Percentiles rank a stretch among this genome's conserved stretches.
phyloP scores from a whole-genome alignment of 2,113 vertebrate species.

The Trinectes maculatus region DNA sequence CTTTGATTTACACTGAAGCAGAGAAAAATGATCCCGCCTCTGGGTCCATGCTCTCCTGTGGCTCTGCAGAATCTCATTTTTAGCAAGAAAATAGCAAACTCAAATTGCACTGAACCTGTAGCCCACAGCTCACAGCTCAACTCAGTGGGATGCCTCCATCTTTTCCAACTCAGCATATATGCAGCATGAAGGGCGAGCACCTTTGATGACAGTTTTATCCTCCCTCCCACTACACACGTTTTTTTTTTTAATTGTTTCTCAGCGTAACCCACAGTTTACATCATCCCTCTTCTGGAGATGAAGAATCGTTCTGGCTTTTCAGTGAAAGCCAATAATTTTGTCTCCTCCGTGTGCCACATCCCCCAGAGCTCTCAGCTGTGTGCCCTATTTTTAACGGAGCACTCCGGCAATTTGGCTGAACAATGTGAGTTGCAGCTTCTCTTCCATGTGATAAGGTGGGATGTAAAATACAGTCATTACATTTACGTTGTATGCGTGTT shows the following conservation, averaged over 20 bases:
- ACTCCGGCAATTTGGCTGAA: slow-evolving; percentile 68
- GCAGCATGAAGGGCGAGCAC: slow-evolving; percentile 3
- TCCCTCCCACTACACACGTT: background rate
- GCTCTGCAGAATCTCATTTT: slow-evolving; percentile 43
- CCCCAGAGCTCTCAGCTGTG: slow-evolving; percentile 71
- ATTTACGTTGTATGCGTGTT: slow-evolving; percentile 16
- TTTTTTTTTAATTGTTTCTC: slow-evolving; percentile 37
- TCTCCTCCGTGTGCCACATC: slow-evolving; percentile 38
- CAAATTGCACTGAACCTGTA: slow-evolving; percentile 20
- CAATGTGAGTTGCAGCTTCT: slow-evolving; percentile 57
- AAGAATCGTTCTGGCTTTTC: slow-evolving; percentile 43
- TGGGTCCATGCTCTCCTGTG: background rate
- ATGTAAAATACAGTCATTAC: slow-evolving; percentile 48
- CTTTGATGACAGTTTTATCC: slow-evolving; percentile 18
- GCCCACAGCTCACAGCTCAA: slow-evolving; percentile 10
- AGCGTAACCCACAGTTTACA: slow-evolving; percentile 47
- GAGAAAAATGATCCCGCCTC: slow-evolving; percentile 8
- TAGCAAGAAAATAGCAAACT: slow-evolving; percentile 47
- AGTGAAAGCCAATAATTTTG: slow-evolving; percentile 38
- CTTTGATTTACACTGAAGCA: slow-evolving; percentile 50
- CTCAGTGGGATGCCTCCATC: slow-evolving; percentile 11
- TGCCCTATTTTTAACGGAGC: slow-evolving; percentile 71
- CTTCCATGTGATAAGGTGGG: slow-evolving; percentile 43
- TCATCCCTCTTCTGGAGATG: slow-evolving; percentile 38
- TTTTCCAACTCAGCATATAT: slow-evolving; percentile 9